These are phyloP conservation scores for Eleginops maclovinus DNA, from an alignment of 2,113 vertebrate species.

Conservation along the genomic window DNA sequence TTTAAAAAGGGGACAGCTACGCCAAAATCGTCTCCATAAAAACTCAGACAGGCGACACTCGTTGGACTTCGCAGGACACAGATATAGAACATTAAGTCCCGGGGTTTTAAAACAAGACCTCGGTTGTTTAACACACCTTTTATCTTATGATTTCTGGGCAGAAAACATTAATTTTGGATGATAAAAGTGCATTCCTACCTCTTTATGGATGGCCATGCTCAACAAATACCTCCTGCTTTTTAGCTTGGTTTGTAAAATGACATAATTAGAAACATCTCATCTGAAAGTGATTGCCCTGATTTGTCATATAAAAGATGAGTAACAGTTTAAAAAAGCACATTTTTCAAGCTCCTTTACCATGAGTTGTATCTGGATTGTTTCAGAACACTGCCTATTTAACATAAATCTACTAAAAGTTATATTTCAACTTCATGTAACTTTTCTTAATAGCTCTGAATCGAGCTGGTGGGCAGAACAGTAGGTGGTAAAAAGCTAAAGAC, in stretches of 20 bases:
- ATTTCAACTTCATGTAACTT: background rate
- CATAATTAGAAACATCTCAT: too few species aligned
- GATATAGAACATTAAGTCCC: conserved; percentile 28
- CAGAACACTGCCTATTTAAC: too few species aligned
- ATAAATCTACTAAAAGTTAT: background rate
- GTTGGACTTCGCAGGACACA: conserved; percentile 42
- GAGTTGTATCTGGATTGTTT: background rate
- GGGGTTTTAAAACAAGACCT: background rate
- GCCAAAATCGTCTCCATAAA: background rate
- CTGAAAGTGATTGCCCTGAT: too few species aligned
- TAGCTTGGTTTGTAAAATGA: too few species aligned
- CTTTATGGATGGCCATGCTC: background rate
- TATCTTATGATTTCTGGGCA: too few species aligned
- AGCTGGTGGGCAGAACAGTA: conserved; percentile 1
- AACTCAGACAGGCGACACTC: conserved; percentile 10
- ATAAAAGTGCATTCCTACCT: background rate
- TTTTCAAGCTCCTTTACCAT: too few species aligned
- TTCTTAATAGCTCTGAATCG: background rate
- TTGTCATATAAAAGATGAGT: too few species aligned
- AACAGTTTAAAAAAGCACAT: too few species aligned
- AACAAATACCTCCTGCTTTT: background rate
- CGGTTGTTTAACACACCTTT: background rate
- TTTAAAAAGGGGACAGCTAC: conserved; percentile 25
- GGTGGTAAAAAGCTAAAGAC: conserved; percentile 5
- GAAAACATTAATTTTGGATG: background rate